Conservation (phyloP, 2,113 vertebrate species). For the Anseranas semipalmata region DNA sequence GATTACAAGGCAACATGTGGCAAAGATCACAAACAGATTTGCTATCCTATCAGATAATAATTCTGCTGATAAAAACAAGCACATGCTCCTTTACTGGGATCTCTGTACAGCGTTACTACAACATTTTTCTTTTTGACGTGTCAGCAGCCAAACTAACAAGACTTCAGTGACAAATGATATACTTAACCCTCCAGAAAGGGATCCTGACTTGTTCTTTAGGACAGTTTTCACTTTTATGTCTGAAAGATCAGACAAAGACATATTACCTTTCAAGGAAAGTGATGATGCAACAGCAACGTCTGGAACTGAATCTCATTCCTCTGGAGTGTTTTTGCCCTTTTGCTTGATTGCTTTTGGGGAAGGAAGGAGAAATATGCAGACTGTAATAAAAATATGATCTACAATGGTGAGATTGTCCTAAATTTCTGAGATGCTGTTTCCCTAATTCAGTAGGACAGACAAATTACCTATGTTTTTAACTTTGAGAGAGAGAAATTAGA, state of each 20-base stretch:
- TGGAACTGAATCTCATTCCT: neutral
- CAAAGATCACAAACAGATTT: neutral
- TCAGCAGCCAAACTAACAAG: constrained; percentile 2
- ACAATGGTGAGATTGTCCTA: rapidly evolving
- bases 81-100: rapidly evolving
- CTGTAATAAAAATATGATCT: neutral
- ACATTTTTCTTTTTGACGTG: constrained; percentile 1
- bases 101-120: neutral
- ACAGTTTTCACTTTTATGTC: neutral
- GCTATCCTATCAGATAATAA: neutral
- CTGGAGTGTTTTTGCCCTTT: neutral
- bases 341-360: neutral
- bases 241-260: neutral
- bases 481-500: neutral
- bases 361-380: neutral
- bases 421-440: neutral
- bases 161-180: constrained; percentile 11
- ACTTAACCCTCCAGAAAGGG: neutral
- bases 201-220: neutral
- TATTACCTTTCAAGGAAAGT: neutral
- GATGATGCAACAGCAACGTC: neutral
- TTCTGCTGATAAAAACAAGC: neutral
- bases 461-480: neutral
- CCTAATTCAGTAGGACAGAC: neutral
- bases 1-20: neutral